Base-by-base conservation (phyloP, 1,140 invertebrate genomes). In the Macrosteles quadrilineatus region DNA sequence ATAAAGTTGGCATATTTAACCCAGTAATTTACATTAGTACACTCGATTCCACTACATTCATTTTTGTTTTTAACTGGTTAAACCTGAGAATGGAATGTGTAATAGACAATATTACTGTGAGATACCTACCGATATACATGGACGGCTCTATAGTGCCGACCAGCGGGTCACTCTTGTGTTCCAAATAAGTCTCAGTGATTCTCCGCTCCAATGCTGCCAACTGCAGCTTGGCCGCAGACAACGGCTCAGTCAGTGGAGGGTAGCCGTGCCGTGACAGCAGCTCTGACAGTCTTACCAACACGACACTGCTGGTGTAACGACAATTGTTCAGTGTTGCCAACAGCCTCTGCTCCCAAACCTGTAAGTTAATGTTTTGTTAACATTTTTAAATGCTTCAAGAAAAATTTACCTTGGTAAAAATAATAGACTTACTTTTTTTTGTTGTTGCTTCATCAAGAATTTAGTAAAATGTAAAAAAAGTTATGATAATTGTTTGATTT, bases 61-160 rank as follows among this genome's bases (percentile, higher is more conserved):
- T n/a, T n/a, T n/a, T n/a, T n/a, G n/a, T n/a, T n/a, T n/a, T n/a
- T n/a, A n/a, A n/a, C n/a, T n/a, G n/a, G n/a, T n/a, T n/a, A n/a
- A n/a, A n/a, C n/a, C n/a, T n/a, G n/a, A n/a, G n/a, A n/a, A n/a
- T n/a, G n/a, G n/a, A n/a, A n/a, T n/a, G n/a, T n/a, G n/a, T n/a
- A n/a, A n/a, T n/a, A n/a, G n/a, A n/a, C n/a, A n/a, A n/a, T n/a
- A n/a, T n/a, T n/a, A n/a, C n/a, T n/a, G n/a, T n/a, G n/a, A n/a
- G n/a, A n/a, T n/a, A n/a, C 29, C 31, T 29, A 0, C 94, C 94
- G 73, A 93, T 82, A 80, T 97, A 97, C 95, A 98, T 98, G 47
- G 92, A 95, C 1, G 93, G 93, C 81, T 98, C 96, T 72, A 98
- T 96, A 17, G 91, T 94, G 21, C 95, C 95, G 25, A 97, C 91